Evolutionary conservation across 2,888 invertebrate genomes (phyloP).

Genomic region (Boloria selene): DNA sequence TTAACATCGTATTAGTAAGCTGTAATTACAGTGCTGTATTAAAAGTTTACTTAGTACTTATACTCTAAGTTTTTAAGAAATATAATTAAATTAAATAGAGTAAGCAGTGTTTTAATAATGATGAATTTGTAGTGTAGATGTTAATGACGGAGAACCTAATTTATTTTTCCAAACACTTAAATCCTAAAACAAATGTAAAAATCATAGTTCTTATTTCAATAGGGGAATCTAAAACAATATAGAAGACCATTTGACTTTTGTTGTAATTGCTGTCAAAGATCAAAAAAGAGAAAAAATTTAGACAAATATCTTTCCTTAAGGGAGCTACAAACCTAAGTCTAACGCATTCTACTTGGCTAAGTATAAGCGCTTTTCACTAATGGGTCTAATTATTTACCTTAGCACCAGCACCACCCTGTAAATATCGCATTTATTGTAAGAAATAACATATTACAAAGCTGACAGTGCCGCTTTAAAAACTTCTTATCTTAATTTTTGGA

Average conservation of each 20-base stretch:
- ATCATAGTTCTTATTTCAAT: conserved; percentile 35
- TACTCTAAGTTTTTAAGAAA: neutral
- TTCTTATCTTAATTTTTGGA: no score
- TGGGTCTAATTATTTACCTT: conserved; percentile 68
- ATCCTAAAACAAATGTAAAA: conserved; percentile 10
- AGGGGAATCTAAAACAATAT: conserved; percentile 32
- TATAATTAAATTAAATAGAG: neutral
- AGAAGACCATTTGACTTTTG: conserved; percentile 20
- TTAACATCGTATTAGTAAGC: conserved; percentile 45
- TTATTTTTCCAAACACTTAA: conserved; percentile 1
- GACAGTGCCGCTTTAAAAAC: conserved; percentile 9
- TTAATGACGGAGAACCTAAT: neutral
- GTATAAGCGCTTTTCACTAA: conserved; percentile 46
- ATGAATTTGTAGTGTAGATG: neutral
- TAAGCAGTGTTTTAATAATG: neutral
- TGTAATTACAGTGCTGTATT: conserved; percentile 3
- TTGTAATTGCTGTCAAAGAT: conserved; percentile 32
- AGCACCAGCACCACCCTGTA: conserved; percentile 77
- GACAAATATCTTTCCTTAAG: conserved; percentile 50
- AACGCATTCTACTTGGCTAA: conserved; percentile 64
- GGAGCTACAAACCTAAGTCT: conserved; percentile 56
- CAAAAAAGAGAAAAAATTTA: conserved; percentile 20
- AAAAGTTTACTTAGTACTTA: neutral
- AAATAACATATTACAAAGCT: conserved; percentile 45
- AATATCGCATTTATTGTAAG: conserved; percentile 46